A percentile compares a stretch with the other conserved stretches of the same genome.
These are phyloP conservation scores for Drosophila basisetae DNA, from an alignment of 2,888 invertebrate genomes.

Conservation along the genomic window DNA sequence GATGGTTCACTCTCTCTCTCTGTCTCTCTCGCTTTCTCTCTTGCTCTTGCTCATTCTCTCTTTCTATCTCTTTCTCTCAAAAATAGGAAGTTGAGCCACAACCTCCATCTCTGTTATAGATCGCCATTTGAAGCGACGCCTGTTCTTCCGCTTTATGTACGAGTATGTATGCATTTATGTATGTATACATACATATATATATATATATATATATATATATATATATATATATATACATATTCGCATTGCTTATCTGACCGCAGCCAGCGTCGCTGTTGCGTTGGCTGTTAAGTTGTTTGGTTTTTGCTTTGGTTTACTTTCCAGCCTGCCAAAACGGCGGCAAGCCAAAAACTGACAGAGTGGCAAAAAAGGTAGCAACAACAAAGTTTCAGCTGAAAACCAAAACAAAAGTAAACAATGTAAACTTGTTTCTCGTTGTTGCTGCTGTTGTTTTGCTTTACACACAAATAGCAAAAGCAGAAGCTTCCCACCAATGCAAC, in stretches of 20 bases:
- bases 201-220: not conserved
- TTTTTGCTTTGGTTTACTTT: conserved; percentile 71
- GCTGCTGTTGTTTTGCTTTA: conserved; percentile 37
- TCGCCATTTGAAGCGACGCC: conserved; percentile 17
- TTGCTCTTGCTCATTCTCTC: not conserved
- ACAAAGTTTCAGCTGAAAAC: conserved; percentile 57
- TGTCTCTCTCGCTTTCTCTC: not conserved
- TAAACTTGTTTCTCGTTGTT: conserved; percentile 56
- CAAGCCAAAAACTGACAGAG: conserved; percentile 61
- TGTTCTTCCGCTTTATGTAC: not conserved
- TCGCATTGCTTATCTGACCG: conserved; percentile 63
- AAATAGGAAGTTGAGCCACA: not conserved
- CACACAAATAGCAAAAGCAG: conserved; percentile 62
- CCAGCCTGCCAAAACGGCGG: conserved; percentile 66
- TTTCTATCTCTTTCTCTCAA: not conserved
- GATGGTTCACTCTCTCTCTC: no score
- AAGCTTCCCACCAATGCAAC: conserved; percentile 48
- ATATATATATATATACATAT: conserved; percentile 24
- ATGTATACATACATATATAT: not conserved
- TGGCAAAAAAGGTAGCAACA: conserved; percentile 60
- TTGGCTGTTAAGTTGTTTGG: conserved; percentile 68
- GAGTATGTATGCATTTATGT: not conserved
- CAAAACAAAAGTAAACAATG: conserved; percentile 76
- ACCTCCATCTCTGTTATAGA: conserved; percentile 6
- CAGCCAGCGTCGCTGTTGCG: conserved; percentile 63